Evolutionary conservation across 2,797 vertebrate genomes (phyloP).

Genomic region (Sebastes trivittatus): DNA sequence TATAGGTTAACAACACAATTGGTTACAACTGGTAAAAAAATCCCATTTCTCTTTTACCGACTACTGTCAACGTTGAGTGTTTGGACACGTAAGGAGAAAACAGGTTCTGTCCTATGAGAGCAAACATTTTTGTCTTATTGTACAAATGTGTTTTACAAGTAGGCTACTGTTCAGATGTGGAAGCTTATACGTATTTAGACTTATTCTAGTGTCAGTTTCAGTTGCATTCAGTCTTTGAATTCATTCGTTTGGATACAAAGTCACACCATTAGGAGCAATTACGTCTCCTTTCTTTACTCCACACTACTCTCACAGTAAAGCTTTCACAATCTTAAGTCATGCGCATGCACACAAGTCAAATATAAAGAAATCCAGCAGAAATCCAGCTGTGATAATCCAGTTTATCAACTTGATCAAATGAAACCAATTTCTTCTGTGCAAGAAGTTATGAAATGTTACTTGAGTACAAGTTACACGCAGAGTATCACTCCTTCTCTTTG

Average conservation of each 20-base stretch:
- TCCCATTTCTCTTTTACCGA: background rate
- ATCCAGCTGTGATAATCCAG: background rate
- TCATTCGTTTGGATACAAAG: conserved; percentile 6
- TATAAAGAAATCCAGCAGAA: background rate
- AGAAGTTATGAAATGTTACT: background rate
- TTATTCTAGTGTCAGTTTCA: background rate
- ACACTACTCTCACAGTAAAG: background rate
- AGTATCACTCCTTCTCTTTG: background rate
- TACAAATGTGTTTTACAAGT: background rate
- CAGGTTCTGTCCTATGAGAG: background rate
- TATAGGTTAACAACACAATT: background rate
- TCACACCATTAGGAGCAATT: conserved; percentile 8
- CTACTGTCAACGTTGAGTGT: background rate
- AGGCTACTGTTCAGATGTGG: background rate
- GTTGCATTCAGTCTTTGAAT: background rate
- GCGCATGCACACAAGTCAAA: background rate
- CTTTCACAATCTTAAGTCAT: background rate
- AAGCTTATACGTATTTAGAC: background rate
- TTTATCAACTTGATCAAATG: background rate
- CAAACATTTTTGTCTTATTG: background rate
- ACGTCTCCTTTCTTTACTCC: background rate
- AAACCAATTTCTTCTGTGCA: background rate
- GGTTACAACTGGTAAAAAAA: background rate
- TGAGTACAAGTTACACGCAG: background rate
- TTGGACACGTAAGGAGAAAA: background rate